phyloP scores from a whole-genome alignment of 2,797 vertebrate species.

The Gymnodraco acuticeps region DNA sequence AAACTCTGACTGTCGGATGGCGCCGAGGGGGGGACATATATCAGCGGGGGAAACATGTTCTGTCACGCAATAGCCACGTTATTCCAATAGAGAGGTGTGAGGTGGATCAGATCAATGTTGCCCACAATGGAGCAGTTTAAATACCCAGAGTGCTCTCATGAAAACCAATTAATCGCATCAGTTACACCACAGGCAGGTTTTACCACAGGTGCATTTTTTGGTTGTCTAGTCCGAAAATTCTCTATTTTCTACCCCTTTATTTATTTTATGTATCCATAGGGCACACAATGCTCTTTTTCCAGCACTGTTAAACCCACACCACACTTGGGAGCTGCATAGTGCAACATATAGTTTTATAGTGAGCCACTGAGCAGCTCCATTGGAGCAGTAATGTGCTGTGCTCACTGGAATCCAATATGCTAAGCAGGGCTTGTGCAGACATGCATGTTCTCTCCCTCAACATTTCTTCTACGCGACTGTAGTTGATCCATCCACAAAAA shows the following conservation, averaged over 20 bases:
- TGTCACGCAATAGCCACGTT: slow-evolving; percentile 58
- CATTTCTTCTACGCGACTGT: slow-evolving; percentile 24
- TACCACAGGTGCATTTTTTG: slow-evolving; percentile 25
- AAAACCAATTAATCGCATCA: slow-evolving; percentile 26
- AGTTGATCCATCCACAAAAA: slow-evolving; percentile 49
- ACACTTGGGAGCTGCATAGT: slow-evolving; percentile 7
- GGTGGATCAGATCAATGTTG: slow-evolving; percentile 63
- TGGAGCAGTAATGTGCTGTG: slow-evolving; percentile 5
- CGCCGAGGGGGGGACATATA: slow-evolving; percentile 54
- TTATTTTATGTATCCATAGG: background rate
- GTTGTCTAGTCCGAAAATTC: slow-evolving; percentile 5
- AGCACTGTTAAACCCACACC: slow-evolving; percentile 19
- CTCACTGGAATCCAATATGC: slow-evolving; percentile 13
- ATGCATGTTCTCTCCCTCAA: slow-evolving; percentile 21
- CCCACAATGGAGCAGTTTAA: slow-evolving; percentile 60
- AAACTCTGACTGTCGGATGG: slow-evolving; percentile 39
- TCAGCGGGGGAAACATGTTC: slow-evolving; percentile 59
- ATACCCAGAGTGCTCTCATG: slow-evolving; percentile 32
- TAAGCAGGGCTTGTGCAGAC: slow-evolving; percentile 27
- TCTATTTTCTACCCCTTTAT: background rate
- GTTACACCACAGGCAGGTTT: slow-evolving; percentile 14
- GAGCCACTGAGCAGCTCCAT: slow-evolving; percentile 13
- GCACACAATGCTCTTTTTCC: background rate
- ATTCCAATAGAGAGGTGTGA: slow-evolving; percentile 58
- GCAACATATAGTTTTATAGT: slow-evolving; percentile 12